phyloP scores from a whole-genome alignment of 2,113 vertebrate species.

The Oostethus manadensis region DNA sequence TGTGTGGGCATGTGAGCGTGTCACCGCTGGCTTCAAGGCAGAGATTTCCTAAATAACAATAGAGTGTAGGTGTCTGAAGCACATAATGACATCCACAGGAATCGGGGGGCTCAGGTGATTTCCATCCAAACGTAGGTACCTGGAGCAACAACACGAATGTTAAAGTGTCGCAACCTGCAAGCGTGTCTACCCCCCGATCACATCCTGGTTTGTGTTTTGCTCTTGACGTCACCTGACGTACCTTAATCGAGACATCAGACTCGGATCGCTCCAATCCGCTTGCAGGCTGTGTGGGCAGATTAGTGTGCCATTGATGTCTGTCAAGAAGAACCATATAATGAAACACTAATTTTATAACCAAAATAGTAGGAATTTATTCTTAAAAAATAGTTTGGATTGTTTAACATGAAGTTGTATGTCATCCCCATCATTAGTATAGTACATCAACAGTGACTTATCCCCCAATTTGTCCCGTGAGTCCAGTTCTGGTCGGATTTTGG shows the following conservation, averaged over 20 bases:
- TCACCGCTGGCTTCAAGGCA: not conserved
- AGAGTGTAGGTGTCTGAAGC: slow-evolving; percentile 89
- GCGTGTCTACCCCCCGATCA: not conserved
- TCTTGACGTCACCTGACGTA: slow-evolving; percentile 10
- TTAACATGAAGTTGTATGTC: too few relatives aligned
- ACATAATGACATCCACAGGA: slow-evolving; percentile 92
- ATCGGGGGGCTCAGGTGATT: slow-evolving; percentile 88
- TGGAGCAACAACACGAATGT: slow-evolving; percentile 51
- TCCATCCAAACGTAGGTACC: slow-evolving; percentile 91
- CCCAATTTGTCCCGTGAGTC: too few relatives aligned
- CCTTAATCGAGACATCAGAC: slow-evolving; percentile 77
- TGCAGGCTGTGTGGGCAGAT: slow-evolving; percentile 77
- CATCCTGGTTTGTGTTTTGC: slow-evolving; percentile 1
- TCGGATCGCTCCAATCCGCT: slow-evolving; percentile 61
- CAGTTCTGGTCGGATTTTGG: too few relatives aligned
- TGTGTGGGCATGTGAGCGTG: slow-evolving; percentile 2
- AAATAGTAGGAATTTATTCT: not conserved
- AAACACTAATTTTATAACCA: not conserved
- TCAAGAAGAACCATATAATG: not conserved
- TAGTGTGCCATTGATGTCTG: slow-evolving; percentile 89
- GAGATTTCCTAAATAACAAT: slow-evolving; percentile 78
- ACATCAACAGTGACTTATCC: too few relatives aligned
- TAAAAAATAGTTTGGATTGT: too few relatives aligned
- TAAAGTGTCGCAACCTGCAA: not conserved
- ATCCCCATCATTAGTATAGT: too few relatives aligned